phyloP scores from a whole-genome alignment of 2,797 vertebrate species.

The Sciaenops ocellatus region DNA sequence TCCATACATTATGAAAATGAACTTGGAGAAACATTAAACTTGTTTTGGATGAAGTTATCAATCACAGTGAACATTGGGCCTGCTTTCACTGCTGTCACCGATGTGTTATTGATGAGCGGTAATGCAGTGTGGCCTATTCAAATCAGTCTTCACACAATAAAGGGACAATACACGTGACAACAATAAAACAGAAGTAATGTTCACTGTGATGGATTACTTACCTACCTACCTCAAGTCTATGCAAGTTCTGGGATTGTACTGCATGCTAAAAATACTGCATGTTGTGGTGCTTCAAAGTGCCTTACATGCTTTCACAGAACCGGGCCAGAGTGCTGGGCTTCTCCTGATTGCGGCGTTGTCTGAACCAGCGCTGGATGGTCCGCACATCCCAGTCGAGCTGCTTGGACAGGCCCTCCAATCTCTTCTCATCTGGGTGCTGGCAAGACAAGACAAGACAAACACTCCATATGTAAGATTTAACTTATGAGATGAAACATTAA shows the following conservation, averaged over 20 bases:
- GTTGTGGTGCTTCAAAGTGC: neutral
- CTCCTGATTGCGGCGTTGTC: constrained; percentile 98
- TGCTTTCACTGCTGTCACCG: constrained; percentile 49
- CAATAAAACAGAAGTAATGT: neutral
- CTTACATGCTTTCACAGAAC: constrained; percentile 99
- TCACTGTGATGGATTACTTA: constrained; percentile 9
- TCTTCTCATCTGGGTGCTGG: constrained; percentile 98
- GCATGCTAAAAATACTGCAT: neutral
- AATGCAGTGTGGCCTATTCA: constrained; percentile 13
- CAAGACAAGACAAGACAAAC: constrained; percentile 39
- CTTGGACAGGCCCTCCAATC: constrained; percentile 97
- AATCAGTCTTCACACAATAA: constrained; percentile 26
- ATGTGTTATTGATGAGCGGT: constrained; percentile 4
- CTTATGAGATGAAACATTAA: neutral
- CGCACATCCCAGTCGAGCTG: constrained; percentile 99
- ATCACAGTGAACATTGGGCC: constrained; percentile 4
- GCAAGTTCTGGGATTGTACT: constrained; percentile 1
- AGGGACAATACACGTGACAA: neutral
- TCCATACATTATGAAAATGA: constrained; percentile 46
- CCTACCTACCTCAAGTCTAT: neutral
- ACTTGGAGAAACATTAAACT: constrained; percentile 15
- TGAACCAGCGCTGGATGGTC: constrained; percentile 98
- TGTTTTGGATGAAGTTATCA: constrained; percentile 13
- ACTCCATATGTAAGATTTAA: neutral
- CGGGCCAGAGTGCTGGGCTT: constrained; percentile 95